Conservation (phyloP, 2,113 vertebrate species). For the Crotalus horridus region DNA sequence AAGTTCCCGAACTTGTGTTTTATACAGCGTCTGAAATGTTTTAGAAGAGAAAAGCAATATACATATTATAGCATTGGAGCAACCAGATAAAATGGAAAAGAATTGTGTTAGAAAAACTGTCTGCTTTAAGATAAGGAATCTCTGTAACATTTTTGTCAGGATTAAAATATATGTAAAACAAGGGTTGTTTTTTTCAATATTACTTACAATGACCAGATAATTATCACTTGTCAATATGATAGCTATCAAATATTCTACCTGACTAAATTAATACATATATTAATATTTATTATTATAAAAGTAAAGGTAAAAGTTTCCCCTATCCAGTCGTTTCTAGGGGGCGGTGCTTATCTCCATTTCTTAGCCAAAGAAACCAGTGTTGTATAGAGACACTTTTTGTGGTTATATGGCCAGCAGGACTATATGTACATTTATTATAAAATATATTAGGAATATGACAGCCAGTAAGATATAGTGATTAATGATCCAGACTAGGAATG, state of each 20-base stretch:
- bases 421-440: neutral
- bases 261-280: neutral
- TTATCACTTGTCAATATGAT: neutral
- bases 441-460: neutral
- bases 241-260: neutral
- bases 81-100: neutral
- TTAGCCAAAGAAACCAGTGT: neutral
- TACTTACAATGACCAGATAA: neutral
- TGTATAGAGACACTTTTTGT: neutral
- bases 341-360: neutral
- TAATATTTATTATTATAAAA: neutral
- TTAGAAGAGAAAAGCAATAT: conserved; percentile 21
- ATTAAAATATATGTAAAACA: neutral
- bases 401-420: neutral
- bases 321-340: neutral
- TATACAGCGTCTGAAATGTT: conserved; percentile 88
- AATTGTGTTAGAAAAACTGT: neutral
- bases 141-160: neutral
- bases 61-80: neutral
- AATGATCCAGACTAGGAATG: neutral
- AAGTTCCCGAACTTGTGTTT: conserved; percentile 95
- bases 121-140: neutral
- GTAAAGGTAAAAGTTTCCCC: neutral
- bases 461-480: neutral
- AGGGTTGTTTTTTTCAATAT: neutral